phyloP scores from a whole-genome alignment of 2,888 invertebrate species.

The Amorpha juglandis region DNA sequence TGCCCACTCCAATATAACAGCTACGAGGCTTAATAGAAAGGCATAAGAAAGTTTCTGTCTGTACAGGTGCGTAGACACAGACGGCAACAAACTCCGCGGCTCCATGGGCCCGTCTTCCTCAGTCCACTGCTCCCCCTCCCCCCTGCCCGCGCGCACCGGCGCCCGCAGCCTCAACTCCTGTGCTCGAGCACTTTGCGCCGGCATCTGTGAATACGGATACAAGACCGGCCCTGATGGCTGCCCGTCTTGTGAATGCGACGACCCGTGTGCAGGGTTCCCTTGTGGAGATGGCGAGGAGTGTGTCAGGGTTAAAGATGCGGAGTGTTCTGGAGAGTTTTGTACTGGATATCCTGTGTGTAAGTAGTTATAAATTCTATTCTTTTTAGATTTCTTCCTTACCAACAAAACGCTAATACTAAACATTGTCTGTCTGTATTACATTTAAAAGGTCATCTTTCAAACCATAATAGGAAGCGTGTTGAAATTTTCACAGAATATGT shows the following conservation, averaged over 20 bases:
- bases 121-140: conserved; percentile 85
- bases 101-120: conserved; percentile 91
- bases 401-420: no score
- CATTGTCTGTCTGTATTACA: no score
- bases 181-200: conserved; percentile 89
- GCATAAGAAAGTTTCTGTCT: conserved; percentile 8
- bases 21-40: no score
- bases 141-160: conserved; percentile 64
- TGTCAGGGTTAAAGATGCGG: conserved; percentile 88
- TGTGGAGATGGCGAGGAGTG: conserved; percentile 90
- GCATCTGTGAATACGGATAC: conserved; percentile 93
- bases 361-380: conserved; percentile 47
- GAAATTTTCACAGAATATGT: no score
- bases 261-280: conserved; percentile 91
- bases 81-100: conserved; percentile 90
- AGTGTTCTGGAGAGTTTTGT: conserved; percentile 86
- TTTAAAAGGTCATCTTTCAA: no score
- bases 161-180: conserved; percentile 85
- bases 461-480: no score
- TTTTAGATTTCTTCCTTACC: no score
- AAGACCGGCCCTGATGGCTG: conserved; percentile 88
- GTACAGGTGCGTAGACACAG: conserved; percentile 88
- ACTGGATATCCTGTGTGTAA: conserved; percentile 91
- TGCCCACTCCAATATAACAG: no score
- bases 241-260: conserved; percentile 93